Evolutionary conservation across 53 echinoderm and acorn worm species (phyloP), one percentile per base, ranked within the genome.

Genomic region (Apostichopus leukothele): DNA sequence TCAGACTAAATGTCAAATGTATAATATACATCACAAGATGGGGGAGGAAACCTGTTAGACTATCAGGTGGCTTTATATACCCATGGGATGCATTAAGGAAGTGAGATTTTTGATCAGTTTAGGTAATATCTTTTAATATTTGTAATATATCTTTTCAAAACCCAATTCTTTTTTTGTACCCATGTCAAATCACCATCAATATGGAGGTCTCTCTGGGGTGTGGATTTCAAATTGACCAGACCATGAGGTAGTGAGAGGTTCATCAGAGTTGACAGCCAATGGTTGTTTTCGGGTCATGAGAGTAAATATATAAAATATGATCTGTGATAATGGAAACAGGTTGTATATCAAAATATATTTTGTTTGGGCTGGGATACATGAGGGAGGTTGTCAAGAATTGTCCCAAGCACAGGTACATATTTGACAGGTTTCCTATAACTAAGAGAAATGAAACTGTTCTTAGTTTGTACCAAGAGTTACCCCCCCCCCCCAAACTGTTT

Each of bases 21-120:
- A 71, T 19, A 6, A 16, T 71, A 19, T 18, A 71, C 18, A n/a
- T 18, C 20, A 18, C 71, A 18, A 63, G 61, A 11, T 3, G 16
- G 12, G 11, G 63, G 12, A 63, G 20, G 71, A 71, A 71, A 19
- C 71, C 71, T n/a, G 71, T n/a, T 18, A 1, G 16, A 14, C 20
- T 19, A 71, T 71, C 71, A 21, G 71, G 71, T 71, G 71, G 71
- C 71, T 18, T 6, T 71, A n/a, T 71, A 14, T 16, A 71, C 71
- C 71, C 71, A 71, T 71, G 71, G 71, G 71, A 71, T 71, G 71
- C 71, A 71, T 71, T 16, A 18, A 19, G 71, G 71, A 71, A 71
- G 71, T 18, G 14, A 71, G 71, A 71, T 71, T 16, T 39, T 71
- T 19, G n/a, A 71, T 71, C 71, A 16, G 71, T 16, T 71, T 16